A percentile compares a stretch with the other conserved stretches of the same genome.
phyloP scores from a whole-genome alignment of 2,797 vertebrate species.

The Varecia variegata region DNA sequence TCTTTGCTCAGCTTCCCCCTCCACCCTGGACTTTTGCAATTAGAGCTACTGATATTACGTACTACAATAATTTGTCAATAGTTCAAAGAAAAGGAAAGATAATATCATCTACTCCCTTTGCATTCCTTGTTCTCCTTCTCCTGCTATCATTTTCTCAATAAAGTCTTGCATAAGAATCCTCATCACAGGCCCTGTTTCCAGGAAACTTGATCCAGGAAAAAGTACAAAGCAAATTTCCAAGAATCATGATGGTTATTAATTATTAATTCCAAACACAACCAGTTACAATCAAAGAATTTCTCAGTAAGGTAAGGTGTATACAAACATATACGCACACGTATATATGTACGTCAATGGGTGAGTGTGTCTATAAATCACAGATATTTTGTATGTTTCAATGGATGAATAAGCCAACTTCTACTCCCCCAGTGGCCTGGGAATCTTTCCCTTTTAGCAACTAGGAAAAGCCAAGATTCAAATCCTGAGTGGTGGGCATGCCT shows the following conservation, averaged over 20 bases:
- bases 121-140: background rate
- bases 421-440: background rate
- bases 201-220: background rate
- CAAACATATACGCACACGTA: background rate
- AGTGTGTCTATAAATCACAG: background rate
- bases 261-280: background rate
- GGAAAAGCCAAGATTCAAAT: background rate
- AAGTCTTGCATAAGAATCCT: background rate
- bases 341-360: background rate
- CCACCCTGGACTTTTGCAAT: background rate
- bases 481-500: background rate
- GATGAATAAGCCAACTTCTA: background rate
- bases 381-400: background rate
- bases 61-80: background rate
- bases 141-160: background rate
- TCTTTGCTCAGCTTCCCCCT: background rate
- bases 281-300: slow-evolving; percentile 5
- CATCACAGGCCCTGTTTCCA: background rate
- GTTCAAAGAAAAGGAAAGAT: slow-evolving; percentile 27
- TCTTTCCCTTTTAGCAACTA: background rate
- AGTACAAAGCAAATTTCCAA: background rate
- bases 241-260: background rate
- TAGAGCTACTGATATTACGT: background rate
- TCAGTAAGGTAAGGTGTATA: background rate
- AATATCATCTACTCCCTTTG: background rate